Conservation (phyloP, 2,113 vertebrate genomes). For the Cinclus cinclus region DNA sequence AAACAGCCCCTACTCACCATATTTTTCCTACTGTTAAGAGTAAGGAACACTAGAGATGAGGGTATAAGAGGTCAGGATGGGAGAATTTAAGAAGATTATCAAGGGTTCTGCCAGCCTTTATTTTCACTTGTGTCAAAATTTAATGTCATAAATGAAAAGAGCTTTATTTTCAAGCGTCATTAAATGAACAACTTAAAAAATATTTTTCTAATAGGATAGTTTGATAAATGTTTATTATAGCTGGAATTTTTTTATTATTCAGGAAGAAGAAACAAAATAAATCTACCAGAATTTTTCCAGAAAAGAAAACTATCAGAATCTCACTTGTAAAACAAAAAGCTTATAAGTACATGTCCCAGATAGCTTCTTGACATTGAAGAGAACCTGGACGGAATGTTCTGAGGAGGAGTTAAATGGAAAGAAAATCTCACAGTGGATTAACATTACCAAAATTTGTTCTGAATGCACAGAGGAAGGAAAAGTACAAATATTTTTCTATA, state of each 20-base stretch:
- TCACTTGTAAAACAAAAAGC: background rate
- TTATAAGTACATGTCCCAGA: background rate
- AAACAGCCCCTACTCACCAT: background rate
- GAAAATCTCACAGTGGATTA: background rate
- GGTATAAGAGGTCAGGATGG: background rate
- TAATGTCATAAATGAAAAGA: background rate
- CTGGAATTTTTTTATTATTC: background rate
- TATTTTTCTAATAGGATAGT: background rate
- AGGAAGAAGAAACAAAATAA: background rate
- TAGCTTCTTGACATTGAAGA: background rate
- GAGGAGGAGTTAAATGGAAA: background rate
- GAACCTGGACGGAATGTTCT: background rate
- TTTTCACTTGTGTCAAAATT: background rate
- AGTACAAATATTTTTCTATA: background rate
- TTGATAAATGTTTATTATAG: background rate
- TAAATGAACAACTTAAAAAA: background rate
- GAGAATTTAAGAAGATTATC: background rate
- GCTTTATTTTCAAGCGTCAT: background rate
- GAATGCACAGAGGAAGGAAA: background rate
- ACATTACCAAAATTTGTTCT: background rate
- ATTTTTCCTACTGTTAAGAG: background rate
- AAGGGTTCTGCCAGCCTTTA: background rate
- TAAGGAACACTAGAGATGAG: background rate
- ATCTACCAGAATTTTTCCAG: background rate
- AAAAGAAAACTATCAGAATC: background rate